Conservation (phyloP, 1,140 invertebrate genomes). For the Riptortus pedestris region DNA sequence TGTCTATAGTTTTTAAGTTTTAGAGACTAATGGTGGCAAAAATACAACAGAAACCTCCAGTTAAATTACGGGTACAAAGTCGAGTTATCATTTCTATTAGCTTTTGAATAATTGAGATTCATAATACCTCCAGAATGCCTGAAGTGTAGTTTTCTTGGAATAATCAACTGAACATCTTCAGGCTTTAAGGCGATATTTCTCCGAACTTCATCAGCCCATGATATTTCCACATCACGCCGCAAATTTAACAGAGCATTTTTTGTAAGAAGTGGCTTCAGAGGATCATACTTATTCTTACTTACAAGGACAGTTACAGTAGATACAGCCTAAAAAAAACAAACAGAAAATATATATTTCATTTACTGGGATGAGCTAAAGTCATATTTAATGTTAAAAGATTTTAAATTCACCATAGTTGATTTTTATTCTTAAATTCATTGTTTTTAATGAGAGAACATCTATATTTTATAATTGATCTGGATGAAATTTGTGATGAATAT, state of each 20-base stretch:
- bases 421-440: background rate
- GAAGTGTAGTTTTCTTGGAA: slow-evolving; percentile 29
- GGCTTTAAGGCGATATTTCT: slow-evolving; percentile 27
- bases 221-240: slow-evolving; percentile 26
- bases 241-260: slow-evolving; percentile 26
- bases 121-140: slow-evolving; percentile 21
- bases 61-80: too few relatives aligned
- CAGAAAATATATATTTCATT: background rate
- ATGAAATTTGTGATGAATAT: too few relatives aligned
- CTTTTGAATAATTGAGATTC: too few relatives aligned
- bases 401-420: background rate
- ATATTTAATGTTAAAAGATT: too few relatives aligned
- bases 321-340: slow-evolving; percentile 24
- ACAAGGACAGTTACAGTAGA: slow-evolving; percentile 28
- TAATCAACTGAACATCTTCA: slow-evolving; percentile 29
- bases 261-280: slow-evolving; percentile 27
- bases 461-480: too few relatives aligned
- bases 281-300: slow-evolving; percentile 27
- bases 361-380: too few relatives aligned
- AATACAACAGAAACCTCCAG: too few relatives aligned
- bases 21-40: too few relatives aligned
- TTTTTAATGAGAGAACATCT: too few relatives aligned
- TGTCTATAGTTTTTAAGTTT: too few relatives aligned
- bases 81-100: too few relatives aligned
- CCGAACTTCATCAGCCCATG: slow-evolving; percentile 28